Evolutionary conservation across 1,140 invertebrate species (phyloP).

Genomic region (Odontomachus brunneus): DNA sequence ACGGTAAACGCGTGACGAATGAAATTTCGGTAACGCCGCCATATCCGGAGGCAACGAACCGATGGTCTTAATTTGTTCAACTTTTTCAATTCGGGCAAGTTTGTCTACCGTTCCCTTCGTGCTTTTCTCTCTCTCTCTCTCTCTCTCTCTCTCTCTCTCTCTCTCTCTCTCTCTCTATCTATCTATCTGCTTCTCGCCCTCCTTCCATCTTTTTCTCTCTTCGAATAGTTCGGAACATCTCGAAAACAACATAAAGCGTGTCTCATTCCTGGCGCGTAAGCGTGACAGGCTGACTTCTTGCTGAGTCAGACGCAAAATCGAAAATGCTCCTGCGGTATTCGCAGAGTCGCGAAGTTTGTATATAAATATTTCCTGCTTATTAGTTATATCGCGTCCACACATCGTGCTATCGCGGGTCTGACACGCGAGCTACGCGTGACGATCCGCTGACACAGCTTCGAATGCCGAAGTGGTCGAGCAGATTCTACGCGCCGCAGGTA

Average conservation of each 20-base stretch:
- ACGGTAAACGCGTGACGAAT: constrained; percentile 18
- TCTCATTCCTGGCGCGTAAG: constrained; percentile 50
- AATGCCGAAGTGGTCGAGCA: too few species aligned
- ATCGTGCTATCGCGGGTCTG: background rate
- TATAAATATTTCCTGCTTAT: constrained; percentile 62
- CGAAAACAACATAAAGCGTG: constrained; percentile 57
- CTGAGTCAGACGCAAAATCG: constrained; percentile 61
- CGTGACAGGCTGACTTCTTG: constrained; percentile 49
- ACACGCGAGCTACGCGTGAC: background rate
- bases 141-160: background rate
- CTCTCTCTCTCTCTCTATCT: background rate
- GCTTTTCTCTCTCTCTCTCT: background rate
- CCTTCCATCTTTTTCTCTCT: background rate
- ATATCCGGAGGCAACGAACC: background rate
- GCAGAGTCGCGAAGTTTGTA: constrained; percentile 54
- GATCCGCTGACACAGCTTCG: too few species aligned
- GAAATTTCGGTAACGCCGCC: constrained; percentile 32
- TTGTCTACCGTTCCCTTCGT: constrained; percentile 18
- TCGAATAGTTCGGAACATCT: constrained; percentile 51
- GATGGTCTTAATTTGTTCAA: constrained; percentile 52
- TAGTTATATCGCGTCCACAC: background rate
- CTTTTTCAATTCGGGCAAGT: constrained; percentile 62
- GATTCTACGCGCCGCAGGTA: too few species aligned
- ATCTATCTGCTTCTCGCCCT: too few species aligned
- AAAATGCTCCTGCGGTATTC: constrained; percentile 38